Percentiles rank a stretch among this genome's conserved stretches.
Conservation (phyloP, 2,888 invertebrate genomes). For the Coelogynopora nodosa region DNA sequence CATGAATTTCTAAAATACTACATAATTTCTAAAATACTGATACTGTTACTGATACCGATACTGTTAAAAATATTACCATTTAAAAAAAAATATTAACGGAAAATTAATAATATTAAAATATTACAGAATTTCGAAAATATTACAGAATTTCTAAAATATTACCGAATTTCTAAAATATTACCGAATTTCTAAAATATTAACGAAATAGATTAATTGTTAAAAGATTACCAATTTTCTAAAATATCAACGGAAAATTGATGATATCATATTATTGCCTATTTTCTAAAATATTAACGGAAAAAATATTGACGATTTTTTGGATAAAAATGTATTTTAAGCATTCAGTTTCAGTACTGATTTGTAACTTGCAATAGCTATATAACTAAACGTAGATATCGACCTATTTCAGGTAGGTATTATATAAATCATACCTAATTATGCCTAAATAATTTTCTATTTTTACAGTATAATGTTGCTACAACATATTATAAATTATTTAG, state of each 20-base stretch:
- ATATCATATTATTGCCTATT: not conserved
- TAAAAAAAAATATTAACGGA: too few relatives aligned
- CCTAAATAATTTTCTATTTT: slow-evolving; percentile 16
- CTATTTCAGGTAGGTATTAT: not conserved
- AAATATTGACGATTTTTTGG: not conserved
- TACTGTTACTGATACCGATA: too few relatives aligned
- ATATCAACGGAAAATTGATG: slow-evolving; percentile 24
- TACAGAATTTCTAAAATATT: too few relatives aligned
- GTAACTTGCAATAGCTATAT: not conserved
- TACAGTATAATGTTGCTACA: not conserved
- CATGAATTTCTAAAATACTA: too few relatives aligned
- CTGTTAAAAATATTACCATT: too few relatives aligned
- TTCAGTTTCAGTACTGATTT: slow-evolving; percentile 5
- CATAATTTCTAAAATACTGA: too few relatives aligned
- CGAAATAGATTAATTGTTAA: not conserved
- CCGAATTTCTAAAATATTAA: slow-evolving; percentile 1
- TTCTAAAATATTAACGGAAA: slow-evolving; percentile 11
- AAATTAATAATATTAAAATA: too few relatives aligned
- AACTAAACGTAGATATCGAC: too few relatives aligned
- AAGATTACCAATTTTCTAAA: not conserved
- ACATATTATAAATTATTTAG: not conserved
- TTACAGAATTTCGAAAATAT: too few relatives aligned
- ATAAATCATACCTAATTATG: slow-evolving; percentile 23
- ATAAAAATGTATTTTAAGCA: slow-evolving; percentile 1
- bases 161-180: not conserved